These are phyloP conservation scores for Pomatostomus ruficeps DNA, from an alignment of 2,113 vertebrate species.

Conservation along the genomic window DNA sequence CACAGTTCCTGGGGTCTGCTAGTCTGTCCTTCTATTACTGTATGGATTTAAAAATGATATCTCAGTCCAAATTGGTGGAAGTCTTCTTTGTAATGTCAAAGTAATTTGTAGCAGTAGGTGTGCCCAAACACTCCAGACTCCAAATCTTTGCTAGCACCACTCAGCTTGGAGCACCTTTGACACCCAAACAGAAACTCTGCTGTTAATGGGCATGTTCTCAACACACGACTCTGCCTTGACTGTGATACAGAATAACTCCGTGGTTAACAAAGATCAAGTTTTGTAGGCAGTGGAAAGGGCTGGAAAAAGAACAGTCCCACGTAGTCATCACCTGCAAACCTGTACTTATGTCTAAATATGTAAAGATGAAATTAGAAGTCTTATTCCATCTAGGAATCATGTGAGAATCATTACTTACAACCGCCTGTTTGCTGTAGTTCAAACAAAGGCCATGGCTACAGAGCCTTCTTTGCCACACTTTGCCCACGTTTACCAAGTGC, in stretches of 20 bases:
- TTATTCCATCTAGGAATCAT: neutral
- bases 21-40: neutral
- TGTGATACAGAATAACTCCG: neutral
- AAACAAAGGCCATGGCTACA: neutral
- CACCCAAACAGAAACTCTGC: neutral
- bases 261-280: neutral
- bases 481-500: neutral
- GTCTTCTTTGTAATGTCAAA: neutral
- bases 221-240: accelerated
- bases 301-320: neutral
- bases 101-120: neutral
- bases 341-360: neutral
- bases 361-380: neutral
- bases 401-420: neutral
- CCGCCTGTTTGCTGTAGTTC: neutral
- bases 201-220: neutral
- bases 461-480: neutral
- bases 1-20: neutral
- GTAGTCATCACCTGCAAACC: neutral
- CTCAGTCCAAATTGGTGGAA: neutral
- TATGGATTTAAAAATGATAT: neutral
- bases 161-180: neutral
- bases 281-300: neutral
- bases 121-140: neutral
- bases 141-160: neutral